Percentiles rank a stretch among this genome's conserved stretches.
phyloP scores from a whole-genome alignment of 2,888 invertebrate genomes.

The Eupithecia pulchellata region DNA sequence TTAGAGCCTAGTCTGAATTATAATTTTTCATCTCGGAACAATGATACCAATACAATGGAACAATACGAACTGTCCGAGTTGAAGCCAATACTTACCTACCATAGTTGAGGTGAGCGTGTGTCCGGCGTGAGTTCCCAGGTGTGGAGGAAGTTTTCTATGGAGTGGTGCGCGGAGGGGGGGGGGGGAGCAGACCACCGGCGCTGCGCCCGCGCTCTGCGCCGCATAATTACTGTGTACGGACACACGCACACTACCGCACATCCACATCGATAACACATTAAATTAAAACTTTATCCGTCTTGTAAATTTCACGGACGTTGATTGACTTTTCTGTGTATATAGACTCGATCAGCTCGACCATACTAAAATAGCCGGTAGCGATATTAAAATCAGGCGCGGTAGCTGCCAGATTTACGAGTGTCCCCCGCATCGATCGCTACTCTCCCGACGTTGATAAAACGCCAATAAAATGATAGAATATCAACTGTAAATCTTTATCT shows the following conservation, averaged over 20 bases:
- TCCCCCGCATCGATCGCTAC: slow-evolving; percentile 55
- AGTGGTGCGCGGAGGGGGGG: slow-evolving; percentile 56
- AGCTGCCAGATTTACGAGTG: slow-evolving; percentile 54
- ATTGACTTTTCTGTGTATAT: slow-evolving; percentile 75
- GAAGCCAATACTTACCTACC: slow-evolving; percentile 47
- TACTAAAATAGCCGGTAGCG: slow-evolving; percentile 68
- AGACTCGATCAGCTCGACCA: slow-evolving; percentile 46
- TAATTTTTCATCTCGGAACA: slow-evolving; percentile 48
- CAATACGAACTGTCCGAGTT: slow-evolving; percentile 58
- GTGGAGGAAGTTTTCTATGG: slow-evolving; percentile 66
- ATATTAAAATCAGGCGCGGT: slow-evolving; percentile 67
- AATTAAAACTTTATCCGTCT: slow-evolving; percentile 80
- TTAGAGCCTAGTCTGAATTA: slow-evolving; percentile 51
- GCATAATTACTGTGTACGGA: slow-evolving; percentile 83
- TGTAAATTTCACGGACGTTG: slow-evolving; percentile 79
- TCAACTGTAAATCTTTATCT: slow-evolving; percentile 58
- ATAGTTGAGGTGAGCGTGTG: slow-evolving; percentile 60
- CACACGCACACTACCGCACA: slow-evolving; percentile 65
- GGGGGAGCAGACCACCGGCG: slow-evolving; percentile 78
- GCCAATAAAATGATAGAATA: slow-evolving; percentile 54
- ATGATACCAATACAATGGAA: slow-evolving; percentile 54
- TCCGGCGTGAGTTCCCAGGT: slow-evolving; percentile 76
- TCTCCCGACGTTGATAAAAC: slow-evolving; percentile 58
- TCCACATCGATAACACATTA: slow-evolving; percentile 76
- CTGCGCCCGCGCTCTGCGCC: slow-evolving; percentile 78